Percentiles rank a stretch among this genome's conserved stretches.
phyloP scores from a whole-genome alignment of 2,113 vertebrate genomes.

The Sinosuthora webbiana region DNA sequence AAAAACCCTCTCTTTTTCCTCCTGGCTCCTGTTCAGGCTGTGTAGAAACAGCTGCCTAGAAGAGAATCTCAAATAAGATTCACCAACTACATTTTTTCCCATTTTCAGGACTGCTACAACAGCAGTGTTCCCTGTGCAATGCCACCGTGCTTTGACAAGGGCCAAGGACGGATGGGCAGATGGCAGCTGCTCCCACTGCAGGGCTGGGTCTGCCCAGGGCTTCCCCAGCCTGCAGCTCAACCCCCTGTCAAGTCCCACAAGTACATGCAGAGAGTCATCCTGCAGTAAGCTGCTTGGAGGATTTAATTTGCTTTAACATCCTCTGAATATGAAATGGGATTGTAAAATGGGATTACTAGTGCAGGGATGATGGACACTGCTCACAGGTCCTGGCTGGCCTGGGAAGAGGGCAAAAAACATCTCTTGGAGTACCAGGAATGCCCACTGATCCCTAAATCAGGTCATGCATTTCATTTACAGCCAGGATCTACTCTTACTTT shows the following conservation, averaged over 20 bases:
- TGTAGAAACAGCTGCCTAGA: conserved; percentile 3
- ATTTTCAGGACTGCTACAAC: not conserved
- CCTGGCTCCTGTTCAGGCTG: not conserved
- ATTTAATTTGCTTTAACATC: not conserved
- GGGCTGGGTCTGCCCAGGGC: not conserved
- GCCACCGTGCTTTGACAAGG: accelerated
- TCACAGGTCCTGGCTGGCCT: not conserved
- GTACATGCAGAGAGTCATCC: not conserved
- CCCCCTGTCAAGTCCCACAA: accelerated
- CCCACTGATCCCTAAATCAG: not conserved
- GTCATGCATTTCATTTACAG: not conserved
- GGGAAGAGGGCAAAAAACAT: not conserved
- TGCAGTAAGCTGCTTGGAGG: not conserved
- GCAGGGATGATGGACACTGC: not conserved
- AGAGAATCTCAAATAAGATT: not conserved
- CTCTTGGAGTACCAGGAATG: not conserved
- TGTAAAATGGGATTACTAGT: not conserved
- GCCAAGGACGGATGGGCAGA: accelerated
- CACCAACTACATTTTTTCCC: not conserved
- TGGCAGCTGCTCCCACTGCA: accelerated
- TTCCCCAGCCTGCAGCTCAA: not conserved
- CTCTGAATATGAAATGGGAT: not conserved
- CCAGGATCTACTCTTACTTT: not conserved
- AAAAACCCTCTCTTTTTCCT: conserved; percentile 5
- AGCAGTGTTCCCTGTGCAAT: not conserved